Conservation (phyloP, 64 coral and sea anemone genomes). For the Actinia tenebrosa region DNA sequence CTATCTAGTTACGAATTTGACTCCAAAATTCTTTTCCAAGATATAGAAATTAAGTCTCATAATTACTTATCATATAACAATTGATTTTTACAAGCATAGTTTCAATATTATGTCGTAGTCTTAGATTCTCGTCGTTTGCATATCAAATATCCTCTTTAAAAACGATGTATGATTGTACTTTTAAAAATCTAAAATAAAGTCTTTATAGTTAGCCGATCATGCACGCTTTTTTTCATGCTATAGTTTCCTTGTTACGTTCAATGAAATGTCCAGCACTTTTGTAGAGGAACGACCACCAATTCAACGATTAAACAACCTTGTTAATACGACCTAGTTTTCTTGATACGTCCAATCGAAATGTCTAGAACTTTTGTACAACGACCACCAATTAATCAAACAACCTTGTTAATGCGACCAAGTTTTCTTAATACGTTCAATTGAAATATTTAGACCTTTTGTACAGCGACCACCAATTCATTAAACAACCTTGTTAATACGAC, state of each 20-base stretch:
- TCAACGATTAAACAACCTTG: neutral
- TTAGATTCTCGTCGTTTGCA: neutral
- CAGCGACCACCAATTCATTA: neutral
- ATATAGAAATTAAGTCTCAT: too few relatives aligned
- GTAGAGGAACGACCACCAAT: too few relatives aligned
- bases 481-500: neutral
- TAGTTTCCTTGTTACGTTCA: neutral
- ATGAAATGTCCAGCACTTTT: neutral
- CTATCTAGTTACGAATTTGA: too few relatives aligned
- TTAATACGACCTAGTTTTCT: neutral
- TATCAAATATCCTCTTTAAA: neutral
- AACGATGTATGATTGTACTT: too few relatives aligned
- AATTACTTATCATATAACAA: neutral
- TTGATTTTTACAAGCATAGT: neutral
- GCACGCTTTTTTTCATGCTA: too few relatives aligned
- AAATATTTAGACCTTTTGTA: neutral
- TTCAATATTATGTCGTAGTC: neutral
- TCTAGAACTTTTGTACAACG: neutral
- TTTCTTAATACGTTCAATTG: neutral
- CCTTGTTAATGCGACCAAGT: neutral
- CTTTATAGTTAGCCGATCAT: too few relatives aligned
- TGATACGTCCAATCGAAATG: neutral
- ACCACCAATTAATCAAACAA: neutral
- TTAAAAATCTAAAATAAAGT: too few relatives aligned
- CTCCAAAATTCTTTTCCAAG: too few relatives aligned